Percentiles rank a stretch among this genome's conserved stretches.
phyloP scores from a whole-genome alignment of 2,113 vertebrate genomes.

The Hemibagrus wyckioides region DNA sequence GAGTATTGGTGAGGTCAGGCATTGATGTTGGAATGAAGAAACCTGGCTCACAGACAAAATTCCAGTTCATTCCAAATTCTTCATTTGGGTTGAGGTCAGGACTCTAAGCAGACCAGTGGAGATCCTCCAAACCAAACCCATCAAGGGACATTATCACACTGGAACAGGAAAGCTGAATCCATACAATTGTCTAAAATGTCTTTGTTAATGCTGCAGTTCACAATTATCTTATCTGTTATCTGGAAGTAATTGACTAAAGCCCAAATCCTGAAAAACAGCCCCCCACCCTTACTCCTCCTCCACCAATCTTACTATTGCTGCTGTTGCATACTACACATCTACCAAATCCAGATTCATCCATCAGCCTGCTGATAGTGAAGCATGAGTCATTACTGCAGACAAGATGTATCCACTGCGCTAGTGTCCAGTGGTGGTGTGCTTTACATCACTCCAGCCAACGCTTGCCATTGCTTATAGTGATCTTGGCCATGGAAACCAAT shows the following conservation, averaged over 20 bases:
- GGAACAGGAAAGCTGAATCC: neutral
- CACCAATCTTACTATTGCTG: neutral
- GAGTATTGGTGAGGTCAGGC: too few species aligned
- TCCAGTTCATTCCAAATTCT: neutral
- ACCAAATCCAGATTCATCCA: neutral
- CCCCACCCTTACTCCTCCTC: neutral
- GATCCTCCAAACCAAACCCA: neutral
- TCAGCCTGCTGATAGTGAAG: neutral
- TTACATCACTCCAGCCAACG: neutral
- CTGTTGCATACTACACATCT: neutral
- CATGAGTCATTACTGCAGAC: neutral
- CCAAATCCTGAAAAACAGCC: neutral
- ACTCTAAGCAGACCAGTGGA: neutral
- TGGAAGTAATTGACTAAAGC: neutral
- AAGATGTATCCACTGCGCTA: neutral
- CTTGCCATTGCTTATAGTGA: neutral
- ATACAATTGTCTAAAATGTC: neutral
- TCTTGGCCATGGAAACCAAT: neutral
- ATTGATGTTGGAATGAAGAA: too few species aligned
- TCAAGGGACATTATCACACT: neutral
- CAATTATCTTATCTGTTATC: neutral
- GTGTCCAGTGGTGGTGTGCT: neutral
- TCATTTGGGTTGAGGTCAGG: neutral
- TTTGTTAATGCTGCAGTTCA: neutral
- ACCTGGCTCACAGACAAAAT: too few species aligned